A percentile compares a stretch with the other conserved stretches of the same genome.
phyloP scores from a whole-genome alignment of 2,888 invertebrate genomes.

The Ypsolopha sequella region DNA sequence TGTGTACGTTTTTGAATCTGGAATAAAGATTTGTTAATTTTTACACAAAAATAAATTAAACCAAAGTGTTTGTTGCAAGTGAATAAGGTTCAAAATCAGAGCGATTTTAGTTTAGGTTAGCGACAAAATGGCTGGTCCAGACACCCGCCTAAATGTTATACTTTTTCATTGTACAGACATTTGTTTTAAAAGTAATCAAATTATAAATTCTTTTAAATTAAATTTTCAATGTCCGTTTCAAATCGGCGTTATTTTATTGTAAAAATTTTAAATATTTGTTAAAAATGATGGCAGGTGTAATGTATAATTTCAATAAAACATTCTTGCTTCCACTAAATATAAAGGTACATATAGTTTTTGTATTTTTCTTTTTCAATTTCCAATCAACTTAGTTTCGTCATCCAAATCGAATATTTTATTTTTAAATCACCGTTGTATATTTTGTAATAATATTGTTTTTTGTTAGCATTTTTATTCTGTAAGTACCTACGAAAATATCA shows the following conservation, averaged over 20 bases:
- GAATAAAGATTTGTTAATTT: no score
- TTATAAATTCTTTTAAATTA: no score
- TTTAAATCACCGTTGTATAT: slow-evolving; percentile 31
- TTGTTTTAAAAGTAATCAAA: neutral
- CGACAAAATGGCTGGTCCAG: no score
- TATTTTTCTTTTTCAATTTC: neutral
- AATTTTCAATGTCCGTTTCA: neutral
- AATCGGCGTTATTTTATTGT: neutral
- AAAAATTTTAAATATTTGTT: neutral
- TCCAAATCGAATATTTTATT: slow-evolving; percentile 10
- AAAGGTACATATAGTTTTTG: neutral
- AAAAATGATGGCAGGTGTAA: neutral
- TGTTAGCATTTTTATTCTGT: neutral
- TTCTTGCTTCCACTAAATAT: neutral
- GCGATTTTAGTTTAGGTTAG: no score
- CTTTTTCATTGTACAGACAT: no score
- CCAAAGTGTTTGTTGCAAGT: no score
- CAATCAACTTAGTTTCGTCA: neutral
- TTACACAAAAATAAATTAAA: no score
- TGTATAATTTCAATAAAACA: neutral
- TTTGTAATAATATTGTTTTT: slow-evolving; percentile 35
- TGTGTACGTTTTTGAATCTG: no score
- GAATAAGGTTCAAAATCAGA: no score
- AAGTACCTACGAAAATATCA: neutral
- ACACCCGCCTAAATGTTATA: no score